Base-by-base conservation (phyloP, 2,888 invertebrate species). In the Leucophora obtusa region DNA sequence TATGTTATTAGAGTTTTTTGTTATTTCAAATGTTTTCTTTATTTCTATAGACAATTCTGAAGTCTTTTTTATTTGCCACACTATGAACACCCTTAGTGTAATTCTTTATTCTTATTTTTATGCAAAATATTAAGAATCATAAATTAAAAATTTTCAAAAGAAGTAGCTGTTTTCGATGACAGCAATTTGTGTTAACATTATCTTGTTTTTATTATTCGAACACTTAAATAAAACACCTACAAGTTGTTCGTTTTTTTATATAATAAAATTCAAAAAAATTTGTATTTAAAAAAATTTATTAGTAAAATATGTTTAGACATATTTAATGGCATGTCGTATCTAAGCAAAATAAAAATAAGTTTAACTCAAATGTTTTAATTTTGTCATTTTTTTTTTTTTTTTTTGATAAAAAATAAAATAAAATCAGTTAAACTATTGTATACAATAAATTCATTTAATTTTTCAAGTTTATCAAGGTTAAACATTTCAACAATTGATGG, bases 381-480 rank as follows among this genome's bases (percentile, higher is more conserved):
- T 33, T 28, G 6, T 2, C 28, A 33, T 2, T 14, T 60, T 63
- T 28, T 28, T 28, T 28, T 28, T 2, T 28, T 1, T 47, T n/a
- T 62, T 24, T 62, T 51, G 24, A 58, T 38, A 47, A 33, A 24
- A 35, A 38, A n/a, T 15, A 69, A 56, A 69, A 58, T 28, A 58
- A 72, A 56, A 77, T 11, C 11, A 18, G 28, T 28, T 28, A 28
- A 28, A 28, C 3, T 28, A 33, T 15, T 65, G 53, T 65, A 53
- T 38, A 54, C n/a, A 28, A 47, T 47, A 43, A 58, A 59, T 63
- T 56, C 51, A 53, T 17, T 47, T n/a, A 17, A 47, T 33, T 74
- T 72, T 56, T 56, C 11, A 71, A 75, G 35, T 56, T 60, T 35
- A 35, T 74, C 77, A 81, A 81, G 81, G 77, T 81, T 74, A 70